Base-by-base conservation (phyloP, 2,888 invertebrate genomes). In the Dryobota labecula region DNA sequence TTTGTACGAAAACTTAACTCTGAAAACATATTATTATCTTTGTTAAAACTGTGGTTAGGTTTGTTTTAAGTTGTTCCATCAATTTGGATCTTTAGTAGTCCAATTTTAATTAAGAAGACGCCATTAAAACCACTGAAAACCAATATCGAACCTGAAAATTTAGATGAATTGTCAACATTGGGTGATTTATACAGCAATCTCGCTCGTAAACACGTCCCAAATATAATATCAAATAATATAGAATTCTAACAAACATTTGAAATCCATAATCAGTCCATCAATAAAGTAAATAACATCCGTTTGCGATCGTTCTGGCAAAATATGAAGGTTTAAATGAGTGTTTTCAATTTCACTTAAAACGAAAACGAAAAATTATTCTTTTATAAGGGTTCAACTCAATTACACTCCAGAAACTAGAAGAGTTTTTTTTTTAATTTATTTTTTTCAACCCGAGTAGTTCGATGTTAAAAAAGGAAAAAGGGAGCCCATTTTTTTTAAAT, bases 331-430 rank as follows among this genome's bases (percentile, higher is more conserved):
- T 36, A 79, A 76, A 81, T 56, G 68, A 83, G 78, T 79, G 72
- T 84, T 88, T 85, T 84, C 76, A 78, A 86, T 86, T 84, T 80
- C 73, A 80, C 70, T 85, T 74, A 57, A 79, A 84, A 85, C 65
- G 84, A 78, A 84, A 83, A 83, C 71, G 84, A 75, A 82, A 85
- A 82, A 82, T 86, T 83, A 84, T 85, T 85, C 38, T 79, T 86
- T 88, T 87, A 83, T 82, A 84, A 86, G 82, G 84, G 82, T 87
- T 86, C 83, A 86, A 84, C 82, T 87, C 81, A 86, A 86, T 88
- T 84, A 88, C 82, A 80, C 74, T 85, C 80, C 64, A 80, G 70
- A 76, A 83, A 80, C 78, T 82, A 69, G 69, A 51, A 73, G 71
- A 61, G 64, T 18, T 54, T 60, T 47, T 78, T 70, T 84, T 75